These are phyloP conservation scores for Dallia pectoralis DNA, from an alignment of 2,797 vertebrate genomes.

Conservation along the genomic window DNA sequence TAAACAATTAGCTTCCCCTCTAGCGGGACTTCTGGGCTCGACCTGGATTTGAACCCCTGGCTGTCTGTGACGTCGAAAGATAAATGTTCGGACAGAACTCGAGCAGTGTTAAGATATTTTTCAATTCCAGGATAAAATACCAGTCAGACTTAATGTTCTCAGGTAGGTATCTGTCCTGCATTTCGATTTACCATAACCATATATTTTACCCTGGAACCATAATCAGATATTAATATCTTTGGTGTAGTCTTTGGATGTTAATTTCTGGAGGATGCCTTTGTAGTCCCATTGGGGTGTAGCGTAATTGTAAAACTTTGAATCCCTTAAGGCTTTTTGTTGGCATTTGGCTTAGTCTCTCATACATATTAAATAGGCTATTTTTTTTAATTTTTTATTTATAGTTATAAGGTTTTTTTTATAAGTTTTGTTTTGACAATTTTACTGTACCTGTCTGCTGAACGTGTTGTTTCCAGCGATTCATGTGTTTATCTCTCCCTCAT, in stretches of 20 bases:
- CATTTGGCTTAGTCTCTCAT: slow-evolving; percentile 45
- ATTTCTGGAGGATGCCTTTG: slow-evolving; percentile 46
- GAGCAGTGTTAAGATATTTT: background rate
- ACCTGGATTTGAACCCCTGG: too few species aligned
- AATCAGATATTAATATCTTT: slow-evolving; percentile 42
- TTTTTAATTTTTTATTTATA: slow-evolving; percentile 26
- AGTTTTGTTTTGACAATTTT: slow-evolving; percentile 21
- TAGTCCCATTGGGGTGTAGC: slow-evolving; percentile 47
- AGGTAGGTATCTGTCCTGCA: slow-evolving; percentile 14
- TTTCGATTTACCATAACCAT: slow-evolving; percentile 24
- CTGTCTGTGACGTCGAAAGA: background rate
- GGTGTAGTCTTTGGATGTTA: slow-evolving; percentile 25
- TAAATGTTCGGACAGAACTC: background rate
- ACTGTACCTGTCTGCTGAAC: slow-evolving; percentile 30
- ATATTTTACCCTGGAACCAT: slow-evolving; percentile 41
- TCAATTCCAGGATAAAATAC: background rate
- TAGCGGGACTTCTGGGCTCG: too few species aligned
- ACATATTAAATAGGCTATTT: slow-evolving; percentile 56
- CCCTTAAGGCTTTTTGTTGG: slow-evolving; percentile 46
- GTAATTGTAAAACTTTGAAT: slow-evolving; percentile 50
- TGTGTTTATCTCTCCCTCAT: slow-evolving; percentile 14
- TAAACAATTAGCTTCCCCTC: too few species aligned
- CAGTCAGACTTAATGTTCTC: slow-evolving; percentile 3
- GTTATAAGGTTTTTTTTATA: slow-evolving; percentile 11
- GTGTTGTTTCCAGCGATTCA: background rate